A percentile compares a stretch with the other conserved stretches of the same genome.
Conservation (phyloP, 1,140 invertebrate genomes). For the Copidosoma floridanum region DNA sequence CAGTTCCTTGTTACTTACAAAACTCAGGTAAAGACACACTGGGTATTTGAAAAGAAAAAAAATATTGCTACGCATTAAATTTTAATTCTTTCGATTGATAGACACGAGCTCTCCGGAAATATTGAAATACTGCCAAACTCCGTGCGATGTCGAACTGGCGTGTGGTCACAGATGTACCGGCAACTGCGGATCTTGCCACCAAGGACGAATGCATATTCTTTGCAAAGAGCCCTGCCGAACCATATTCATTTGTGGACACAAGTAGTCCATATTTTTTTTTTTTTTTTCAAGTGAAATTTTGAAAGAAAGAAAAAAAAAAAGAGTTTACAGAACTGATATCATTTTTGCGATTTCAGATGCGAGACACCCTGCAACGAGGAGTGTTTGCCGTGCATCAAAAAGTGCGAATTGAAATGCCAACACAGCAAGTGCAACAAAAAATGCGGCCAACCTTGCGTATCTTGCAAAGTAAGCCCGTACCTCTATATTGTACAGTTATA, state of each 20-base stretch:
- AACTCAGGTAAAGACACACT: background rate
- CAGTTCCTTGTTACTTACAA: background rate
- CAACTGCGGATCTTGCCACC: background rate
- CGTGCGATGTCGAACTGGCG: background rate
- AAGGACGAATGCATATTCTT: background rate
- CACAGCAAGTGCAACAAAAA: slow-evolving; percentile 60
- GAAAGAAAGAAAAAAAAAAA: background rate
- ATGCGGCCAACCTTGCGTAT: slow-evolving; percentile 60
- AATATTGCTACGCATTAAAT: background rate
- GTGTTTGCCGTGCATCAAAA: slow-evolving; percentile 64
- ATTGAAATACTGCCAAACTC: background rate
- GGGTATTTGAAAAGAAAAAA: background rate
- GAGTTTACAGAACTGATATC: too few relatives aligned
- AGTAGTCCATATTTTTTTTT: too few relatives aligned
- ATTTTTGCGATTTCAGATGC: slow-evolving; percentile 58
- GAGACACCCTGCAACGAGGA: slow-evolving; percentile 59
- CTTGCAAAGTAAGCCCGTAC: background rate
- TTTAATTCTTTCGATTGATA: background rate
- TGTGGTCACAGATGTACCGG: background rate
- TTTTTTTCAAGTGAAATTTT: background rate
- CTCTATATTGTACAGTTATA: background rate
- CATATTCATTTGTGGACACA: background rate
- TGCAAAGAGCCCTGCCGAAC: background rate
- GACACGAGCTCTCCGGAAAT: background rate
- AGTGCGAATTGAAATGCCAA: slow-evolving; percentile 61